Evolutionary conservation across 2,888 invertebrate species (phyloP).

Genomic region (Campoplex capitator): DNA sequence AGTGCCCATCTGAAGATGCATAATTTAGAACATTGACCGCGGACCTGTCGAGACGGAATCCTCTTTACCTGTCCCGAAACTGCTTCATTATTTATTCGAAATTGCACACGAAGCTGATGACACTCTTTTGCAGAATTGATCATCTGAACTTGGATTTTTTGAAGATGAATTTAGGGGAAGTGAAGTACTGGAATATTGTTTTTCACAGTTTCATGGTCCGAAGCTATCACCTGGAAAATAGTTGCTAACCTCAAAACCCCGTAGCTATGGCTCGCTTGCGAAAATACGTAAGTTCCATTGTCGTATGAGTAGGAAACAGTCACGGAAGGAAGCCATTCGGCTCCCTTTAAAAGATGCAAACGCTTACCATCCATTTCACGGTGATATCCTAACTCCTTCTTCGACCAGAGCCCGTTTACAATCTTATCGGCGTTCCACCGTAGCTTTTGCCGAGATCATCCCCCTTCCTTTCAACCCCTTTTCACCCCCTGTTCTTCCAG

Average conservation of each 20-base stretch:
- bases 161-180: neutral
- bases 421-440: conserved; percentile 80
- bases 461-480: conserved; percentile 34
- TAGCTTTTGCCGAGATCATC: conserved; percentile 65
- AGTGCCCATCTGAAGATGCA: conserved; percentile 81
- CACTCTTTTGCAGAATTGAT: conserved; percentile 70
- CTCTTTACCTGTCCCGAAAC: conserved; percentile 67
- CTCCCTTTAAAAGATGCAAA: conserved; percentile 77
- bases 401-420: conserved; percentile 75
- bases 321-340: conserved; percentile 64
- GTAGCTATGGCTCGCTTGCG: neutral
- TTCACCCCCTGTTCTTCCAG: conserved; percentile 50
- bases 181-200: neutral
- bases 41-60: conserved; percentile 63
- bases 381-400: conserved; percentile 81
- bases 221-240: neutral
- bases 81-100: conserved; percentile 83
- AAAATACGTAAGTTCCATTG: conserved; percentile 25
- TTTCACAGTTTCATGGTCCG: neutral
- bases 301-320: conserved; percentile 14
- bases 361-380: conserved; percentile 77
- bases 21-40: conserved; percentile 82
- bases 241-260: neutral
- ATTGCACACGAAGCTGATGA: conserved; percentile 77
- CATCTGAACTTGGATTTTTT: neutral